phyloP scores from a whole-genome alignment of 2,797 vertebrate genomes.

The Synanceia verrucosa region DNA sequence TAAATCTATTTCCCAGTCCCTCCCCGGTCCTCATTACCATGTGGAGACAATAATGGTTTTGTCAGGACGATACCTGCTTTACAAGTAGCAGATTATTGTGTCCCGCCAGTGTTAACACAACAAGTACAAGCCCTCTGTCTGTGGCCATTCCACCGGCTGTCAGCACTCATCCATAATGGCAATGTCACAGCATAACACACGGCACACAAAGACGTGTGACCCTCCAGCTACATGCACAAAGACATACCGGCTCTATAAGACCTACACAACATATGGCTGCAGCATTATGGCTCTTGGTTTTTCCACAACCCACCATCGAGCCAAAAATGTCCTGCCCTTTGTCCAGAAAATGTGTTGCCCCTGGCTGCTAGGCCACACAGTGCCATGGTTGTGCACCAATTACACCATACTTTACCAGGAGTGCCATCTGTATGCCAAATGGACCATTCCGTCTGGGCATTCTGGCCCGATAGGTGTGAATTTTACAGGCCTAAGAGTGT shows the following conservation, averaged over 20 bases:
- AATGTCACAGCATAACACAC: conserved; percentile 80
- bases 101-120: conserved; percentile 86
- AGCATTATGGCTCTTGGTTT: conserved; percentile 71
- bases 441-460: conserved; percentile 67
- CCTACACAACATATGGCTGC: conserved; percentile 78
- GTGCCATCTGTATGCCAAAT: conserved; percentile 81
- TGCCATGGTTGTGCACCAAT: conserved; percentile 80
- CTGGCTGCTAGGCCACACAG: conserved; percentile 78
- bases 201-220: conserved; percentile 80
- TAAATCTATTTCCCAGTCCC: conserved; percentile 83
- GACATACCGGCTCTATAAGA: conserved; percentile 78
- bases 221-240: conserved; percentile 77
- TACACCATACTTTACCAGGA: conserved; percentile 76
- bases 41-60: conserved; percentile 88
- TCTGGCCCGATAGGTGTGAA: conserved; percentile 72
- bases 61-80: conserved; percentile 91
- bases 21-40: conserved; percentile 87
- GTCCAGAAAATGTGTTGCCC: conserved; percentile 77
- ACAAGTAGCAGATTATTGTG: conserved; percentile 92
- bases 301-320: conserved; percentile 62
- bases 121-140: conserved; percentile 87
- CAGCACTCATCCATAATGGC: conserved; percentile 86
- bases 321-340: conserved; percentile 76
- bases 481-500: conserved; percentile 59
- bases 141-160: conserved; percentile 86